Evolutionary conservation across 2,888 invertebrate species (phyloP), one percentile per base, ranked within the genome.

Genomic region (Drosophila atroscutellata): DNA sequence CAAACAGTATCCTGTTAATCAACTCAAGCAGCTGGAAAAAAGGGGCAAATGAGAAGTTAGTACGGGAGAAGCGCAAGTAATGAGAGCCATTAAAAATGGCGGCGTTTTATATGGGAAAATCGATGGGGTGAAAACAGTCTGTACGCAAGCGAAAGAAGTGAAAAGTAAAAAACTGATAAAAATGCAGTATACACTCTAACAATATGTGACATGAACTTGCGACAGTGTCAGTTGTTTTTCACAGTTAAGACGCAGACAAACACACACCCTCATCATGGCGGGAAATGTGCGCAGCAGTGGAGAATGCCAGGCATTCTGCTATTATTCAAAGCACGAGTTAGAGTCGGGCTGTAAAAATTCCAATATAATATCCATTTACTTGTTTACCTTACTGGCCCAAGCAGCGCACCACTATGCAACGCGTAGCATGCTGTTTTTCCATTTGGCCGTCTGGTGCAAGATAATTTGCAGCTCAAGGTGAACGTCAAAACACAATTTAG

Each of bases 21-120:
- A 89, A 75, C 85, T 81, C 69, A 78, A 75, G 71, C 74, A 73
- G 84, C 65, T 65, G 47, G 30, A 60, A 45, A 50, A 62, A 24
- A 42, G 20, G 42, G 34, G 58, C 32, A 51, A 59, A 42, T 57
- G 77, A 18, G 47, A 67, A 50, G 72, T 28, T 32, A 45, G 50
- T 58, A 47, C 59, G 75, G 66, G 81, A 83, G 65, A 68, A 81
- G 66, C 75, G 55, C 73, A 67, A 81, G 75, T 81, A 89, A 85
- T 89, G 86, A 89, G 89, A 84, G 68, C 72, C 86, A 85, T 89
- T 89, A 85, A 85, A 87, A 87, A 89, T 81, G 90, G 79, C 80
- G 80, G 47, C 73, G 86, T 72, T 75, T 74, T 77, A 77, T 62
- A 57, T 37, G 50, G 69, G 80, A 85, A 85, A 85, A 89, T 85